Percentiles rank a stretch among this genome's conserved stretches.
Conservation (phyloP, 2,113 vertebrate genomes). For the Machaerirhynchus nigripectus region DNA sequence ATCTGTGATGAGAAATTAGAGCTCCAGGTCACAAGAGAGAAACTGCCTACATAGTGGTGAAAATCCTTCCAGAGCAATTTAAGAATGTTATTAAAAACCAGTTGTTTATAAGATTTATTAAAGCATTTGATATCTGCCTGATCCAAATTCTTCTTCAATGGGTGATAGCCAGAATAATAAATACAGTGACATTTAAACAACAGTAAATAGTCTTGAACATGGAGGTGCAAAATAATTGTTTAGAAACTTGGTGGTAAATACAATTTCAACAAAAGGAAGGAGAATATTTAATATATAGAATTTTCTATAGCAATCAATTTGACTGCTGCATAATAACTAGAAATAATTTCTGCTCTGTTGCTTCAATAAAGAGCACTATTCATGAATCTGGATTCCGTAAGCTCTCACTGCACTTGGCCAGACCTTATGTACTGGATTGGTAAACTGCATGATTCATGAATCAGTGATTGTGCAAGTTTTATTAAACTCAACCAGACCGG, state of each 20-base stretch:
- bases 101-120: neutral
- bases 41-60: neutral
- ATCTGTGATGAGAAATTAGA: neutral
- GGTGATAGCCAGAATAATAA: accelerated
- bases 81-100: neutral
- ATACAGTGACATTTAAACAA: neutral
- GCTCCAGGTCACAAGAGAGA: neutral
- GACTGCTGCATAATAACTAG: neutral
- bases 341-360: neutral
- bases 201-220: neutral
- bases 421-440: neutral
- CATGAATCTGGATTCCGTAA: neutral
- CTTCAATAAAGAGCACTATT: neutral
- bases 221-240: neutral
- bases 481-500: neutral
- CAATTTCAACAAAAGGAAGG: neutral
- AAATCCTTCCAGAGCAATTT: neutral
- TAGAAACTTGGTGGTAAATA: neutral
- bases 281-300: neutral
- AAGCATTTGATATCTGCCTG: neutral
- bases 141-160: neutral
- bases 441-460: neutral
- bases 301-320: neutral
- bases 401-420: neutral
- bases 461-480: neutral